Evolutionary conservation across 2,888 invertebrate genomes (phyloP).

Genomic region (Germaria angustata): DNA sequence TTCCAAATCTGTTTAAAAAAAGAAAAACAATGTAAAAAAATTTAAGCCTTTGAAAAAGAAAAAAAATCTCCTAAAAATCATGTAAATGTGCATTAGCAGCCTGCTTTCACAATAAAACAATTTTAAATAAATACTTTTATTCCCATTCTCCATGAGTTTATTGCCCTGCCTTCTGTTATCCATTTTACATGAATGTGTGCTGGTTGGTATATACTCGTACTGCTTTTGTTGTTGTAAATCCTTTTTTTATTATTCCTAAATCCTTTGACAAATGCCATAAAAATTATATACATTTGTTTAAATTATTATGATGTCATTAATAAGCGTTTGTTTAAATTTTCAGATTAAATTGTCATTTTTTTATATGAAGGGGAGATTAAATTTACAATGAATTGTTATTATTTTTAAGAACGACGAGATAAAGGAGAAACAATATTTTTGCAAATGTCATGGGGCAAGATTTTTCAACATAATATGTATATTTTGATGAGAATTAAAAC

Average conservation of each 20-base stretch:
- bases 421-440: neutral
- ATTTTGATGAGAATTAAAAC: too few species aligned
- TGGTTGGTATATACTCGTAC: neutral
- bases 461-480: too few species aligned
- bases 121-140: conserved; percentile 34
- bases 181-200: neutral
- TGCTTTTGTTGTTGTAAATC: conserved; percentile 19
- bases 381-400: neutral
- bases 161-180: neutral
- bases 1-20: neutral
- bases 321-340: conserved; percentile 58
- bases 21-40: neutral
- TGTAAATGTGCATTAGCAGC: conserved; percentile 20
- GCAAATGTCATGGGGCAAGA: neutral
- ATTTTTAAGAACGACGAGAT: neutral
- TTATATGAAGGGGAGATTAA: conserved; percentile 20
- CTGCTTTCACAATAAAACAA: conserved; percentile 39
- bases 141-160: neutral
- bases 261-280: conserved; percentile 65
- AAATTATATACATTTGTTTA: conserved; percentile 57
- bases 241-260: conserved; percentile 39
- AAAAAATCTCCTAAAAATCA: conserved; percentile 3
- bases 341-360: conserved; percentile 61
- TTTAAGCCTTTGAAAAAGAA: neutral
- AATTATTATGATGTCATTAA: conserved; percentile 64